Evolutionary conservation across 2,113 vertebrate species (phyloP).

Genomic region (Boulengerochromis microlepis): DNA sequence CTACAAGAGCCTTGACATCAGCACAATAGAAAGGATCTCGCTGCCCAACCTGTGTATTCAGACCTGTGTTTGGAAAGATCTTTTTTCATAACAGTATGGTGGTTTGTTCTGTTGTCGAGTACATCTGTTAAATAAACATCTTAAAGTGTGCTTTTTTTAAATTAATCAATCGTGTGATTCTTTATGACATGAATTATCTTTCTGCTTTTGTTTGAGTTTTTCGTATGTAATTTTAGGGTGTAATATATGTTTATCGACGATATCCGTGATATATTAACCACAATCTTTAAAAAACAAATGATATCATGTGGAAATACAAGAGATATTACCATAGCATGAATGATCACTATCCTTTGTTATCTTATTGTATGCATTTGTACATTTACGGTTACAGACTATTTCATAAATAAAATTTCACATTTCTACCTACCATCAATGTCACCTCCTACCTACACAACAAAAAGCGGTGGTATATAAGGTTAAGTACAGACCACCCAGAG

Average conservation of each 20-base stretch:
- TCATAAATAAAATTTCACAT: background rate
- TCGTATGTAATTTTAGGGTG: background rate
- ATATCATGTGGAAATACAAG: background rate
- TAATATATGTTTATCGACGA: background rate
- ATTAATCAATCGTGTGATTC: background rate
- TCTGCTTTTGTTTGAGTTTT: background rate
- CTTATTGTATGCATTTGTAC: background rate
- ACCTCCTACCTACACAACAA: background rate
- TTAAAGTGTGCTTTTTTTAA: background rate
- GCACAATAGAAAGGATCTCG: conserved; percentile 1
- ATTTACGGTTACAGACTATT: background rate
- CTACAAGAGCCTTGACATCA: conserved; percentile 13
- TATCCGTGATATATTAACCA: background rate
- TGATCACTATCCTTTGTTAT: background rate
- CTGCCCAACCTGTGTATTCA: background rate
- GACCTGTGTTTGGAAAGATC: background rate
- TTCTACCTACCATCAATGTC: background rate
- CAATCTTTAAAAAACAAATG: background rate
- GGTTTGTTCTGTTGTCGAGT: background rate
- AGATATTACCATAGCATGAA: background rate
- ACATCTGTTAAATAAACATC: background rate
- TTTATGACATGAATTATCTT: background rate
- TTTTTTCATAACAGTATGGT: background rate
- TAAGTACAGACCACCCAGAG: background rate
- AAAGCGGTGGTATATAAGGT: background rate